A percentile compares a stretch with the other conserved stretches of the same genome.
Evolutionary conservation across 1,140 invertebrate genomes (phyloP).

Genomic region (Drosophila parvula): DNA sequence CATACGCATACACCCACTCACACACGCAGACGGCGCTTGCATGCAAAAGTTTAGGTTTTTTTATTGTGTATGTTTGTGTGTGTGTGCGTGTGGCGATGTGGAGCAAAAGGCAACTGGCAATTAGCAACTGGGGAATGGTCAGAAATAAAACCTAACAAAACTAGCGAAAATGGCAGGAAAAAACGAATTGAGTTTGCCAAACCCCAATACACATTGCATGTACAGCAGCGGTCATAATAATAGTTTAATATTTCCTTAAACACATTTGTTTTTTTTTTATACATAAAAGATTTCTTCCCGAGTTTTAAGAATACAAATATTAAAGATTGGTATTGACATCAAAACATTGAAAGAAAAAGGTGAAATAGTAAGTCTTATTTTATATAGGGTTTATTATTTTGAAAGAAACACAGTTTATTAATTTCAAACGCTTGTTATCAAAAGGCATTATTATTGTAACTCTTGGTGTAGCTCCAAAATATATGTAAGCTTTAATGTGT

Average conservation of each 20-base stretch:
- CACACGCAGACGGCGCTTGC: slow-evolving; percentile 43
- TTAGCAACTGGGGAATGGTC: slow-evolving; percentile 49
- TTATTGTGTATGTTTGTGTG: slow-evolving; percentile 20
- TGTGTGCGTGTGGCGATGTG: slow-evolving; percentile 43
- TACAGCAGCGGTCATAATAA: not conserved
- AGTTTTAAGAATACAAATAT: too few species aligned
- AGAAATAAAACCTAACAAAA: slow-evolving; percentile 32
- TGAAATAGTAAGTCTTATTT: too few species aligned
- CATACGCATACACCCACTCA: slow-evolving; percentile 15
- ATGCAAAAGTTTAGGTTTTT: slow-evolving; percentile 56
- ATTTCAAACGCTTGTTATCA: too few species aligned
- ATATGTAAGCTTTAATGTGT: slow-evolving; percentile 22
- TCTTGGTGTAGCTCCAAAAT: not conserved
- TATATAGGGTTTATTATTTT: too few species aligned
- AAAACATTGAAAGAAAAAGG: too few species aligned
- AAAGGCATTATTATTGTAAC: not conserved
- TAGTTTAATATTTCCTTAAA: not conserved
- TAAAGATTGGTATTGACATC: too few species aligned
- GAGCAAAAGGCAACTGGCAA: slow-evolving; percentile 61
- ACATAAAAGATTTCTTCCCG: too few species aligned
- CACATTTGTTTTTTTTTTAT: too few species aligned
- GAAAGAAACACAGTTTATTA: too few species aligned
- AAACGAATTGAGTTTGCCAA: slow-evolving; percentile 40
- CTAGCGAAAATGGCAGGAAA: slow-evolving; percentile 29
- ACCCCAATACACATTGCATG: slow-evolving; percentile 36